Evolutionary conservation across 2,797 vertebrate species (phyloP).

Genomic region (Pseudomugil tenellus): DNA sequence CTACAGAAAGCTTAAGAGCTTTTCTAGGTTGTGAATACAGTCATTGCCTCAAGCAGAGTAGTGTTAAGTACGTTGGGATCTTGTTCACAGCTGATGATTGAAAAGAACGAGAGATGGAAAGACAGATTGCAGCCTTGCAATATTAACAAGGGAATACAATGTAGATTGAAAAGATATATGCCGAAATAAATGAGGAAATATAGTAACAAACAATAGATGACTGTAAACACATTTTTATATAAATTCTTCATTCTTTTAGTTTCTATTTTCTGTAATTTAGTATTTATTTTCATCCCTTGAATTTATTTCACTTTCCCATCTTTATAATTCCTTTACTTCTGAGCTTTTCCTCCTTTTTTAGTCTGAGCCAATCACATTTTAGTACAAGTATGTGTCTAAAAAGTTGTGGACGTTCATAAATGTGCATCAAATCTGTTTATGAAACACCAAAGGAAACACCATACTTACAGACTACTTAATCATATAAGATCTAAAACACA

Average conservation of each 20-base stretch:
- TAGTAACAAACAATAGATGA: no score
- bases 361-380: background rate
- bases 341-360: background rate
- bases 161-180: background rate
- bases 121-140: no score
- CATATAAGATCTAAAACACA: background rate
- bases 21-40: no score
- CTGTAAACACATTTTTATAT: background rate
- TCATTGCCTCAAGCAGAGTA: no score
- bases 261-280: background rate
- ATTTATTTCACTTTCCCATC: background rate
- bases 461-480: background rate
- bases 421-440: background rate
- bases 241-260: background rate
- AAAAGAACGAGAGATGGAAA: no score
- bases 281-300: background rate
- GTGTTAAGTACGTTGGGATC: no score
- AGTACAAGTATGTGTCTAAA: background rate
- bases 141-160: no score
- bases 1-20: no score
- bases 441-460: background rate
- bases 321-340: background rate
- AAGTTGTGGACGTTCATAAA: background rate
- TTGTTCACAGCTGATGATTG: no score
- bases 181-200: background rate